Base-by-base conservation (phyloP, 2,113 vertebrate genomes). In the Lampris incognitus region DNA sequence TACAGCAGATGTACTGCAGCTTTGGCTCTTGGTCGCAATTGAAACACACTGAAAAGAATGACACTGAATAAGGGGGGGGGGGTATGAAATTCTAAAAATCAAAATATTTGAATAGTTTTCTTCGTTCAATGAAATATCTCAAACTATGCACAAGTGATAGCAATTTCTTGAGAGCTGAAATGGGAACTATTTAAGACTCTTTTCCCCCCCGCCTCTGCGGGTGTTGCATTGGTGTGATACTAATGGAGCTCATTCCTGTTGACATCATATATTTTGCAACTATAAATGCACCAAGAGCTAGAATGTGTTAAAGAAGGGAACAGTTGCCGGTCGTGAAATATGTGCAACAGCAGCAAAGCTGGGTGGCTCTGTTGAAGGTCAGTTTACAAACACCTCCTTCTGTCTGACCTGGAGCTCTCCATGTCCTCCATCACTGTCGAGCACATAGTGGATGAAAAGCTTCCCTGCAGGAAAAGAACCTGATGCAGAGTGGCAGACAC, bases 281-380 rank as follows among this genome's bases (percentile, higher is more conserved):
- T 50, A 70, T 44, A 6, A 46, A 57, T 40, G 10, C 63, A 9
- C 24, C 61, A 64, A 68, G 36, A 52, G n/a, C 9, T 37, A 46
- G n/a, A 42, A 73, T 9, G 4, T 62, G 40, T 5, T 55, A 13
- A 11, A 55, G 36, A 7, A 55, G 40, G 50, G 8, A 55, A 24
- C 51, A 9, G 55, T 13, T 66, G 66, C 57, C 50, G 41, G 13
- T 39, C 56, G 41, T 63, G 50, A 66, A 40, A 63, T 38, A 69
- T 38, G 41, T 54, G 39, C 48, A 54, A 39, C 11, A 57, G 44
- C 54, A 37, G 40, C 8, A 52, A 48, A 46, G 46, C 46, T 52
- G 24, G 64, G 1, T 11, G 39, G 13, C 50, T 41, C 54, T 59
- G 4, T 37, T 69, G 67, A 71, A 79, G 74, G 77, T 85, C 57